Evolutionary conservation across 2,888 invertebrate genomes (phyloP).

Genomic region (Drosophila multiciliata): DNA sequence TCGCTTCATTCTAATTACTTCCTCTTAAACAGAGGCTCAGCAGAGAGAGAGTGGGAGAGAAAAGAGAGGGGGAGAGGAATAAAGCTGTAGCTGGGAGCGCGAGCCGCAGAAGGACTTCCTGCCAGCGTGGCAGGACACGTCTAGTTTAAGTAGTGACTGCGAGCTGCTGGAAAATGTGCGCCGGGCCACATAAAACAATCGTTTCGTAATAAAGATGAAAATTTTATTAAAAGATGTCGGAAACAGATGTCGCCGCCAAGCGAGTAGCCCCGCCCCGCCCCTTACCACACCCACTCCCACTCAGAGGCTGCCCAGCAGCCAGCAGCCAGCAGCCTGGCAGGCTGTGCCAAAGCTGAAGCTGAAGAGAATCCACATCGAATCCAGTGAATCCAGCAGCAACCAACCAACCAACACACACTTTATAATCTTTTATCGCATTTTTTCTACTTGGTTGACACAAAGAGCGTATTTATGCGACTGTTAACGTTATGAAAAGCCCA

Average conservation of each 20-base stretch:
- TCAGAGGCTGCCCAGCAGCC: slow-evolving; percentile 18
- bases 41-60: background rate
- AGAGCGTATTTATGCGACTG: slow-evolving; percentile 82
- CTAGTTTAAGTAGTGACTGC: slow-evolving; percentile 62
- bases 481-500: slow-evolving; percentile 82
- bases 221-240: slow-evolving; percentile 86
- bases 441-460: slow-evolving; percentile 84
- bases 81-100: slow-evolving; percentile 13
- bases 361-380: slow-evolving; percentile 23
- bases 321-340: slow-evolving; percentile 2
- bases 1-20: slow-evolving; percentile 83
- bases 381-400: slow-evolving; percentile 29
- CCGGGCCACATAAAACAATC: slow-evolving; percentile 84
- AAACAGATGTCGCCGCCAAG: slow-evolving; percentile 84
- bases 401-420: slow-evolving; percentile 81
- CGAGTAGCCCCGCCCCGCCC: slow-evolving; percentile 25
- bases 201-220: slow-evolving; percentile 86
- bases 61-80: background rate
- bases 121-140: slow-evolving; percentile 58
- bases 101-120: slow-evolving; percentile 75
- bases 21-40: slow-evolving; percentile 53
- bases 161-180: slow-evolving; percentile 13
- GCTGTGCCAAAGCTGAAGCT: slow-evolving; percentile 33
- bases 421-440: slow-evolving; percentile 86
- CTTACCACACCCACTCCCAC: background rate